Evolutionary conservation across 2,797 vertebrate genomes (phyloP).

Genomic region (Takifugu rubripes): DNA sequence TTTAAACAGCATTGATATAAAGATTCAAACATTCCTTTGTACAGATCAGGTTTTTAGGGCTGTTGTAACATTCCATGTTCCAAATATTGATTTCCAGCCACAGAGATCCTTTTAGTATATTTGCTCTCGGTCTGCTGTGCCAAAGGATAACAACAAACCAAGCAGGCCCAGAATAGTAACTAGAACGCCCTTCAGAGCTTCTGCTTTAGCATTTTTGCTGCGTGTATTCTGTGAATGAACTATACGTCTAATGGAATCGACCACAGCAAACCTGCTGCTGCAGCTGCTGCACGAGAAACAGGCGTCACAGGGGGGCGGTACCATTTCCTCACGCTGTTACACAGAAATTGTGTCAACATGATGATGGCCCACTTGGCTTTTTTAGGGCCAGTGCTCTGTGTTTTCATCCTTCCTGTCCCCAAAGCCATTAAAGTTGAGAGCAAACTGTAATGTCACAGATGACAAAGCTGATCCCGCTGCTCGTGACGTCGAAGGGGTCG

Average conservation of each 20-base stretch:
- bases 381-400: not conserved
- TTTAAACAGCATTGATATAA: too few relatives aligned
- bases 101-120: constrained; percentile 32
- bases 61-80: constrained; percentile 19
- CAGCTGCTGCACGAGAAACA: not conserved
- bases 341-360: not conserved
- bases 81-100: constrained; percentile 51
- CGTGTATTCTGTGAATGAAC: not conserved
- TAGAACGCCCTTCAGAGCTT: constrained; percentile 2
- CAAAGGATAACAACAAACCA: constrained; percentile 28
- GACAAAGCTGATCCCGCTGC: constrained; percentile 3
- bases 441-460: not conserved
- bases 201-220: not conserved
- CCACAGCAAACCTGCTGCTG: not conserved
- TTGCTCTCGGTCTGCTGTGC: constrained; percentile 37
- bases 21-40: too few relatives aligned
- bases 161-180: constrained; percentile 33
- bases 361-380: not conserved
- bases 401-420: not conserved
- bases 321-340: not conserved
- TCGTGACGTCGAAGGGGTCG: not conserved
- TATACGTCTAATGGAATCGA: too few relatives aligned
- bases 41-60: not conserved
- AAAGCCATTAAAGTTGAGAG: not conserved
- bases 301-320: not conserved